phyloP scores from a whole-genome alignment of 2,888 invertebrate species.

The Eupithecia tripunctaria region DNA sequence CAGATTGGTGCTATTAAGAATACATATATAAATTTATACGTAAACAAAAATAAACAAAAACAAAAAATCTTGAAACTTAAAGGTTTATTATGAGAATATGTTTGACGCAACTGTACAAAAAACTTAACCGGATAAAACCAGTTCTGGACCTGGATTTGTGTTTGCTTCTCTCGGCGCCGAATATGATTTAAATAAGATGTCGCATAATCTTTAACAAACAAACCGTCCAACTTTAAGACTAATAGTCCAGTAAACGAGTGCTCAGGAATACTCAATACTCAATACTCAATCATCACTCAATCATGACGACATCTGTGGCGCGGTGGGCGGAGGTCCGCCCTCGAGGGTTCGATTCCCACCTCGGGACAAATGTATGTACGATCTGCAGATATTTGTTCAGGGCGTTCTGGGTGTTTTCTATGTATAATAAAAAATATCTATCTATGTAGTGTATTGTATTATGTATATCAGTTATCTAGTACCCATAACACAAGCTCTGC shows the following conservation, averaged over 20 bases:
- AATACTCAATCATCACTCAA: too few relatives aligned
- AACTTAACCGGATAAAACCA: slow-evolving; percentile 5
- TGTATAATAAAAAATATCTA: too few relatives aligned
- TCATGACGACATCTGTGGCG: too few relatives aligned
- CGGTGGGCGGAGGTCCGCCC: too few relatives aligned
- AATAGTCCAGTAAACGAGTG: neutral
- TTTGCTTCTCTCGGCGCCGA: neutral
- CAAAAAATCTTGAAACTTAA: neutral
- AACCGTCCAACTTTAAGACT: neutral
- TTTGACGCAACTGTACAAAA: slow-evolving; percentile 8
- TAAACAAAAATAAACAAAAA: neutral
- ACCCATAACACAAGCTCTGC: too few relatives aligned
- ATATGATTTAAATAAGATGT: neutral
- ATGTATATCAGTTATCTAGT: too few relatives aligned
- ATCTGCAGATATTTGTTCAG: too few relatives aligned
- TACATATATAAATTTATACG: neutral
- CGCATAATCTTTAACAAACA: neutral
- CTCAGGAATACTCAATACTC: too few relatives aligned
- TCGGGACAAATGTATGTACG: too few relatives aligned
- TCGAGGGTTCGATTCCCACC: too few relatives aligned
- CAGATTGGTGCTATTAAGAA: neutral
- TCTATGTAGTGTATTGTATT: too few relatives aligned
- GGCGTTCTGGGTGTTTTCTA: too few relatives aligned
- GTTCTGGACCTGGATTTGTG: neutral
- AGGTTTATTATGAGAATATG: neutral